Base-by-base conservation (phyloP, 2,888 invertebrate species). In the Schizaphis graminum region DNA sequence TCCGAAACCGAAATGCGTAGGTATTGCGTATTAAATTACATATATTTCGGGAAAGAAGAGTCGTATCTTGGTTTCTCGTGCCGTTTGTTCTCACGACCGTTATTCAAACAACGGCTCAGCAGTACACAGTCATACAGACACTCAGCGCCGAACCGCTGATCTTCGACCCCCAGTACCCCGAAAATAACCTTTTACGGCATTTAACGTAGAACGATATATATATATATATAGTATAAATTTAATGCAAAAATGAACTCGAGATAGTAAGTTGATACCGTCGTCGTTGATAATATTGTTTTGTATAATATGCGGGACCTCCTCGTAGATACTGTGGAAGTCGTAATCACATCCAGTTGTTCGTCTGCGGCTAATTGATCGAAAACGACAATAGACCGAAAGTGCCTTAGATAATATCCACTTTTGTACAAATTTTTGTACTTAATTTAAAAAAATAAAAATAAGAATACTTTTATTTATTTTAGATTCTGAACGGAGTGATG, bases 241-340 rank as follows among this genome's bases (percentile, higher is more conserved):
- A 77, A 77, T 26, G 28, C 44, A 44, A 61, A 13, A 57, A 44
- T 35, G 21, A 8, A 77, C 3, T 21, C 21, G 49, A 87, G 49
- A 89, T 89, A 77, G 77, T 77, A 77, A 77, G 35, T 49, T 77
- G 90, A 91, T 77, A 91, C 77, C 24, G n/a, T 47, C 10, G 8
- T 89, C 10, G 26, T 89, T 88, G 87, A 88, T 88, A 88, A 53
- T 47, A 5, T 53, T 53, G 49, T 13, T 53, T 3, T 13, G 49
- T 53, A 3, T 49, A 11, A 11, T 49, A 2, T 49, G 49, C 49
- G 16, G 1, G 67, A 77, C 77, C 77, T 3, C 77, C 35, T 77
- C n/a, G 87, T 87, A 16, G 49, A 87, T 87, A 87, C 13, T 26
- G 11, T 28, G 41, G n/a, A 21, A 88, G 7, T 24, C 44, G 89